Evolutionary conservation across 2,113 vertebrate genomes (phyloP), one percentile per base, ranked within the genome.

Genomic region (Willisornis vidua): DNA sequence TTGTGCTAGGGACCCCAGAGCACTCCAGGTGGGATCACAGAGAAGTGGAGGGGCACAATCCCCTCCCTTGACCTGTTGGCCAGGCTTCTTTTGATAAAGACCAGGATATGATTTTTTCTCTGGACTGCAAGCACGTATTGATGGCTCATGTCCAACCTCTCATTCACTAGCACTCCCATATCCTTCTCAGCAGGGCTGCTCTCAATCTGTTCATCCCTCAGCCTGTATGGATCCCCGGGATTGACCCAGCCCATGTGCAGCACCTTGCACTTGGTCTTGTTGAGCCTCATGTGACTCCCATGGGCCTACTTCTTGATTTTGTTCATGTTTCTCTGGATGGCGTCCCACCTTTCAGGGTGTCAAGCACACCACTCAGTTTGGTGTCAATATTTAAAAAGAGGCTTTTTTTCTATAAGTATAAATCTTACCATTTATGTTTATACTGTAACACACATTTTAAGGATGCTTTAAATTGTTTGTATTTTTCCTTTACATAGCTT

Each of bases 321-420:
- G 23, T 29, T 54, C 46, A 45, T 12, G 12, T n/a, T 10, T 28
- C 19, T 61, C 39, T 54, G 46, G 33, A 10, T 39, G 8, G 12
- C 3, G 19, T 20, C 15, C 8, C 19, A 7, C 19, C 19, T 33
- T 39, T 67, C 46, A 39, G 26, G 3, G 23, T 28, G 26, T 23
- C 52, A 59, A 10, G 6, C 26, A 33, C 33, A 52, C 12, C 19
- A 52, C 5, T 39, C 0, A 0, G 23, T 16, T 46, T 74, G 19
- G 4, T 39, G 48, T 35, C 19, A 54, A 22, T 10, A 31, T 51
- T 89, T 49, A 45, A 6, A 43, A 37, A 20, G 5, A n/a, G 2
- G 5, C 2, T 19, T 59, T 67, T 68, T 70, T 19, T 25, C 8
- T 45, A 5, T 6, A 43, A 37, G 12, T 68, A 49, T 37, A 41